Evolutionary conservation across 2,113 vertebrate genomes (phyloP).

Genomic region (Anas platyrhynchos): DNA sequence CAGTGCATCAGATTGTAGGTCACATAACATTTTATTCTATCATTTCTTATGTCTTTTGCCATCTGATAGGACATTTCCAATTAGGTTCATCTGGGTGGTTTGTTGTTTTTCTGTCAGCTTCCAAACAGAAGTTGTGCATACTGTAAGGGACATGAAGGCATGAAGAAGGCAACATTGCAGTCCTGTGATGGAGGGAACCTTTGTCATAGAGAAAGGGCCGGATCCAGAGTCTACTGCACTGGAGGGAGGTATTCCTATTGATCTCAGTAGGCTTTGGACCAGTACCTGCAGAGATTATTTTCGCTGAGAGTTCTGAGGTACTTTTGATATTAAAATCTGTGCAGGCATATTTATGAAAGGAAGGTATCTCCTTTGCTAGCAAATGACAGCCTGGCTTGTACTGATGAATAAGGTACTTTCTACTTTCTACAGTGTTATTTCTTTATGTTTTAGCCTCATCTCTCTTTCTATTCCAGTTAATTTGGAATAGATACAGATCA

Average conservation of each 20-base stretch:
- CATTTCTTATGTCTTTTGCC: not conserved
- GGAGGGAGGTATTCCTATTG: conserved; percentile 14
- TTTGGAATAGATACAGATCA: conserved; percentile 67
- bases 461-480: conserved; percentile 60
- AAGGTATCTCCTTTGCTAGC: conserved; percentile 24
- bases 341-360: conserved; percentile 54
- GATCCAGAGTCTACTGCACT: not conserved
- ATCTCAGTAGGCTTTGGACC: conserved; percentile 46
- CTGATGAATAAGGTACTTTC: conserved; percentile 56
- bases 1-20: not conserved
- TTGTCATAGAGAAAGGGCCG: conserved; percentile 2
- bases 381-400: conserved; percentile 12
- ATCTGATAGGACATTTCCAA: not conserved
- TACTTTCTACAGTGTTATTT: conserved; percentile 53
- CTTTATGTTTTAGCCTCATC: conserved; percentile 62
- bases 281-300: conserved; percentile 56
- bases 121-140: not conserved
- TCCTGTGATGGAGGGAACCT: not conserved
- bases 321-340: conserved; percentile 66
- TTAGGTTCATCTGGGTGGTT: not conserved
- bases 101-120: not conserved
- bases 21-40: conserved; percentile 33
- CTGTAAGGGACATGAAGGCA: not conserved
- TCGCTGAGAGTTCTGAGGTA: conserved; percentile 42
- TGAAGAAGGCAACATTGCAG: not conserved